Evolutionary conservation across 2,113 vertebrate species (phyloP).

Genomic region (Ageneiosus marmoratus): DNA sequence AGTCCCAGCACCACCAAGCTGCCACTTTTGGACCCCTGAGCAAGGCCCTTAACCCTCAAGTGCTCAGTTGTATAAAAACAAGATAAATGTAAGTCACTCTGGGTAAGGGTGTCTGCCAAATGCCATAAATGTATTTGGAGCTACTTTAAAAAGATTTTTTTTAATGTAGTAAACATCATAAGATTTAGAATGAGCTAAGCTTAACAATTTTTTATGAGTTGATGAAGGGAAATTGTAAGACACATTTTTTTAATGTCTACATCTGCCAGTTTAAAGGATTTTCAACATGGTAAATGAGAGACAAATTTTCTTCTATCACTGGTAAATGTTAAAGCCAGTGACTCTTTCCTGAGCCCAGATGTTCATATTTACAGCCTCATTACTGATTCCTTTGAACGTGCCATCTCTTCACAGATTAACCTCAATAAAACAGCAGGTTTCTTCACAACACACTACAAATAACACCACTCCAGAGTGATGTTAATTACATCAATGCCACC

Average conservation of each 20-base stretch:
- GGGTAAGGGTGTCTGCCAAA: too few relatives aligned
- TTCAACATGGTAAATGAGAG: conserved; percentile 18
- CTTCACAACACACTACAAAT: conserved; percentile 27
- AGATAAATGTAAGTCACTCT: too few relatives aligned
- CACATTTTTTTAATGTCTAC: conserved; percentile 32
- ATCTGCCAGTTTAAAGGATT: conserved; percentile 32
- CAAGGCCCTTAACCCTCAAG: too few relatives aligned
- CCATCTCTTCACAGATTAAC: conserved; percentile 38
- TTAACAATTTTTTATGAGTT: conserved; percentile 14
- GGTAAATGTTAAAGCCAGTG: not conserved
- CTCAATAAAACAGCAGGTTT: conserved; percentile 41
- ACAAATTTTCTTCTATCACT: not conserved
- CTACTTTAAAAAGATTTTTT: conserved; percentile 22
- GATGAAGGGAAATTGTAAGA: not conserved
- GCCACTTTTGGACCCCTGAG: too few relatives aligned
- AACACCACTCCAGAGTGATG: conserved; percentile 6
- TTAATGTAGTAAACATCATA: not conserved
- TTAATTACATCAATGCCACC: conserved; percentile 9
- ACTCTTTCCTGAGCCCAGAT: conserved; percentile 53
- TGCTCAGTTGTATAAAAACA: too few relatives aligned
- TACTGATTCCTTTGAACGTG: conserved; percentile 43
- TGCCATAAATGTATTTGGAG: too few relatives aligned
- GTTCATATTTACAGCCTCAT: conserved; percentile 57
- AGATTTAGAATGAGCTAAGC: not conserved
- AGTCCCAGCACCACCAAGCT: too few relatives aligned